Percentiles rank a stretch among this genome's conserved stretches.
phyloP scores from a whole-genome alignment of 92 coral and sea anemone genomes.

The Zoanthus solanderi region DNA sequence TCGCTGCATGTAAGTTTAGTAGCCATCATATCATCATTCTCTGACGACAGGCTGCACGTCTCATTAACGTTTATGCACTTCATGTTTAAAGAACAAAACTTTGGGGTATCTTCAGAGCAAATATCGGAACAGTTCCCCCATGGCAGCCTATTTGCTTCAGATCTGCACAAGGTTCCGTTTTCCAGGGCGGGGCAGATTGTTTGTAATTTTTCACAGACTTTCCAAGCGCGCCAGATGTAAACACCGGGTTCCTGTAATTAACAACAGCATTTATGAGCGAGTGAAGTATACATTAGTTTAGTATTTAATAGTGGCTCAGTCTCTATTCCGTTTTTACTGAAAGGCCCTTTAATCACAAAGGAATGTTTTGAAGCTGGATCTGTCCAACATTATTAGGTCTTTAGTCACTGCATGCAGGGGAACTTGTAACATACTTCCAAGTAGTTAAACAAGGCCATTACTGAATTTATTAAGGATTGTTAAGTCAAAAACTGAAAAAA shows the following conservation, averaged over 20 bases:
- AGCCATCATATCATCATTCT: not conserved
- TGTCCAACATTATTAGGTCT: too few relatives aligned
- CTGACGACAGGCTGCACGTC: not conserved
- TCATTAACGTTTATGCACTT: not conserved
- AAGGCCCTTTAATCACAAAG: too few relatives aligned
- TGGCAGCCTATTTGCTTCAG: slow-evolving; percentile 8
- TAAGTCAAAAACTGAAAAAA: too few relatives aligned
- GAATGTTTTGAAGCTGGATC: too few relatives aligned
- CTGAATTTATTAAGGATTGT: too few relatives aligned
- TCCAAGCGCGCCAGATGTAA: slow-evolving; percentile 35
- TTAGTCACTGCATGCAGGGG: too few relatives aligned
- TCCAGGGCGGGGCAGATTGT: slow-evolving; percentile 30
- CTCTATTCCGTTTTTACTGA: too few relatives aligned
- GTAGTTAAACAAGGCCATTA: too few relatives aligned
- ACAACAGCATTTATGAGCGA: not conserved
- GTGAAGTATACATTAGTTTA: too few relatives aligned
- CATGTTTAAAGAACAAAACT: slow-evolving; percentile 28
- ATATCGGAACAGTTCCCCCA: not conserved
- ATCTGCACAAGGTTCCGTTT: not conserved
- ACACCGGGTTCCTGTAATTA: slow-evolving; percentile 19
- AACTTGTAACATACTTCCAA: too few relatives aligned
- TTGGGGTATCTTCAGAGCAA: not conserved
- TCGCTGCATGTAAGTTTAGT: not conserved
- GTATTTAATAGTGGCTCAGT: too few relatives aligned
- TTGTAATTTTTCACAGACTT: slow-evolving; percentile 19